Evolutionary conservation across 1,140 invertebrate species (phyloP).

Genomic region (Drosophila erecta): DNA sequence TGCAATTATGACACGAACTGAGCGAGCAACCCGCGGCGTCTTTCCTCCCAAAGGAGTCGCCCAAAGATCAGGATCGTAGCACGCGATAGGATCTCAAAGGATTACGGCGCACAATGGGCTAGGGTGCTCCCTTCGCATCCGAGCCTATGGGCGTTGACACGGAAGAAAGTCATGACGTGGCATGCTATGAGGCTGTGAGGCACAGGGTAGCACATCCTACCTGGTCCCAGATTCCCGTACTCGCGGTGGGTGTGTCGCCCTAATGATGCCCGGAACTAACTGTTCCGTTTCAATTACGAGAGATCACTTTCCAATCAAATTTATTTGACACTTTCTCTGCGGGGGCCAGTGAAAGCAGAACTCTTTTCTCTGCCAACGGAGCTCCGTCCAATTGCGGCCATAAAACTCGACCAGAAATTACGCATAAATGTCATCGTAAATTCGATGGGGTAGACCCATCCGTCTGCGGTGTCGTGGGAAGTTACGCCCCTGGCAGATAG

Average conservation of each 20-base stretch:
- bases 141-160: slow-evolving; percentile 60
- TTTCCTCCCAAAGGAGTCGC: slow-evolving; percentile 34
- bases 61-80: slow-evolving; percentile 55
- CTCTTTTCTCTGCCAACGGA: slow-evolving; percentile 41
- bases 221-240: slow-evolving; percentile 33
- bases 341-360: slow-evolving; percentile 33
- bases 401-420: slow-evolving; percentile 67
- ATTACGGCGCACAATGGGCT: slow-evolving; percentile 48
- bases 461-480: slow-evolving; percentile 47
- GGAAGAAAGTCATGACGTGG: slow-evolving; percentile 70
- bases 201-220: slow-evolving; percentile 23
- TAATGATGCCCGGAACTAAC: slow-evolving; percentile 75
- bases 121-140: slow-evolving; percentile 31
- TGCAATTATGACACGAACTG: slow-evolving; percentile 79
- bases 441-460: slow-evolving; percentile 21
- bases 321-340: slow-evolving; percentile 72
- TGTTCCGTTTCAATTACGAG: slow-evolving; percentile 61
- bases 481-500: slow-evolving; percentile 43
- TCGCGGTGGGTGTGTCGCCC: slow-evolving; percentile 67
- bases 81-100: slow-evolving; percentile 75
- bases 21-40: slow-evolving; percentile 63
- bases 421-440: slow-evolving; percentile 80
- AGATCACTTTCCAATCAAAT: slow-evolving; percentile 64
- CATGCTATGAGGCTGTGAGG: slow-evolving; percentile 36
- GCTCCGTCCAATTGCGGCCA: slow-evolving; percentile 7